Evolutionary conservation across 2,113 vertebrate genomes (phyloP).

Genomic region (Aphelocoma coerulescens): DNA sequence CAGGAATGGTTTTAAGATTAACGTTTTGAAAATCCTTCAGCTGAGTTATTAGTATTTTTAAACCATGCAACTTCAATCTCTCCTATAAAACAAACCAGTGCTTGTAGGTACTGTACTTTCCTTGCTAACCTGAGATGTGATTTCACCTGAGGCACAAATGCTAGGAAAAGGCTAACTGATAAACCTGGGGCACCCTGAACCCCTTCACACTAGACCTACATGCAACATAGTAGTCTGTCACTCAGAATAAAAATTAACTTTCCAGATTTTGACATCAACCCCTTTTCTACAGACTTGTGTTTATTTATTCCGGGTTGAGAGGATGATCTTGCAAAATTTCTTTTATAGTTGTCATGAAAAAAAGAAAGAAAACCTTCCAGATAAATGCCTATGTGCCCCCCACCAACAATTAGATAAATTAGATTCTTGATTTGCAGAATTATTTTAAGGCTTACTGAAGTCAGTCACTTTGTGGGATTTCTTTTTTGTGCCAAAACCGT

Average conservation of each 20-base stretch:
- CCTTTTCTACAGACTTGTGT: background rate
- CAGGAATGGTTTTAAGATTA: background rate
- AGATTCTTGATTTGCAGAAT: background rate
- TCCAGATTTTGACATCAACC: background rate
- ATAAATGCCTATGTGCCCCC: rapidly evolving
- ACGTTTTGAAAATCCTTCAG: background rate
- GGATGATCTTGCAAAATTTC: background rate
- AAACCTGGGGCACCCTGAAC: background rate
- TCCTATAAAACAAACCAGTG: background rate
- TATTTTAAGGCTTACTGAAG: background rate
- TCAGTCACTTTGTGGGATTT: background rate
- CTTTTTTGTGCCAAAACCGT: background rate
- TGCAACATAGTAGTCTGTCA: background rate
- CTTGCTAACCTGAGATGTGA: background rate
- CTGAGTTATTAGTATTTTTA: background rate
- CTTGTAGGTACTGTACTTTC: background rate
- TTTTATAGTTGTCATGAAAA: background rate
- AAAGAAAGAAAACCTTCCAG: background rate
- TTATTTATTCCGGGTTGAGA: background rate
- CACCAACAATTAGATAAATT: background rate
- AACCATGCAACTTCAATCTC: background rate
- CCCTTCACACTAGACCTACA: background rate
- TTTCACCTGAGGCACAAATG: background rate
- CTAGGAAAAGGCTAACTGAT: background rate
- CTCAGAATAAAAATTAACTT: background rate